Evolutionary conservation across 1,140 invertebrate genomes (phyloP).

Genomic region (Eubasilissa regina): DNA sequence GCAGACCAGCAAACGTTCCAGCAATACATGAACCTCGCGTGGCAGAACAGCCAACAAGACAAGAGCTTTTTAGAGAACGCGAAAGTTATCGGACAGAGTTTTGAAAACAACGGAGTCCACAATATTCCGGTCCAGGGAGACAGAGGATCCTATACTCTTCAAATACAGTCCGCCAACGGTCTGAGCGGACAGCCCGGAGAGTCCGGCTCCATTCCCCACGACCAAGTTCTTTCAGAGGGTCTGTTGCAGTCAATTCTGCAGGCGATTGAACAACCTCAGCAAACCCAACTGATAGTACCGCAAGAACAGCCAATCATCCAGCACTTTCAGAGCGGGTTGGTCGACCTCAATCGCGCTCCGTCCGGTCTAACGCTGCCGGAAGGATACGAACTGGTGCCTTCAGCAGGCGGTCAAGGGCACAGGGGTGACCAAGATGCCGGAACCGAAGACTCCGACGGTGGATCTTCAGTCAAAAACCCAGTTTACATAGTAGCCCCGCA

Average conservation of each 20-base stretch:
- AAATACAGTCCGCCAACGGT: slow-evolving; percentile 78
- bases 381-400: slow-evolving; percentile 56
- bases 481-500: slow-evolving; percentile 65
- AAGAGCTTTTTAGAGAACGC: slow-evolving; percentile 59
- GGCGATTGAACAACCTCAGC: slow-evolving; percentile 78
- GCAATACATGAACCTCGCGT: slow-evolving; percentile 55
- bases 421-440: slow-evolving; percentile 64
- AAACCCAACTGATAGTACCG: slow-evolving; percentile 52
- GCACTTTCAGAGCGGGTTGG: slow-evolving; percentile 43
- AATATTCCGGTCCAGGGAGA: slow-evolving; percentile 77
- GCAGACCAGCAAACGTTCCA: slow-evolving; percentile 59
- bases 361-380: slow-evolving; percentile 63
- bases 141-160: slow-evolving; percentile 79
- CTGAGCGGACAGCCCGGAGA: slow-evolving; percentile 66
- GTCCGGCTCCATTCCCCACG: slow-evolving; percentile 75
- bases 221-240: slow-evolving; percentile 83
- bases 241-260: slow-evolving; percentile 84
- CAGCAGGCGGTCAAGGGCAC: slow-evolving; percentile 60
- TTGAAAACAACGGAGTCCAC: slow-evolving; percentile 62
- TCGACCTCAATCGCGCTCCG: slow-evolving; percentile 63
- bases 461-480: slow-evolving; percentile 65
- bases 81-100: slow-evolving; percentile 61
- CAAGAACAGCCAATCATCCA: slow-evolving; percentile 48
- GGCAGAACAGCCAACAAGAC: slow-evolving; percentile 26
- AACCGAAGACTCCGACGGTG: slow-evolving; percentile 63